These are phyloP conservation scores for Psylliodes chrysocephalus DNA, from an alignment of 2,888 invertebrate genomes.

Conservation along the genomic window DNA sequence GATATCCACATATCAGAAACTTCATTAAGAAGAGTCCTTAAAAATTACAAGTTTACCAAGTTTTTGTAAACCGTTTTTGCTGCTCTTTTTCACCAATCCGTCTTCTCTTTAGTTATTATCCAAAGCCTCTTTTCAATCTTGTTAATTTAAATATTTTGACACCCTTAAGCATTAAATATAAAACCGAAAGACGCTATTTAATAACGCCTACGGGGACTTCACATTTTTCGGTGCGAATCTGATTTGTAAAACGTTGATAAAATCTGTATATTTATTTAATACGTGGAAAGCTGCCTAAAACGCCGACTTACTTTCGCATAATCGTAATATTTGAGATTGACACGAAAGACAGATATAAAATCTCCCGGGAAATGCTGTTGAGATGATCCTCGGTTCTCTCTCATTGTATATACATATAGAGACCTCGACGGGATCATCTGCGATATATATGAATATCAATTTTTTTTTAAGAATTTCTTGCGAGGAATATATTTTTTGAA, in stretches of 20 bases:
- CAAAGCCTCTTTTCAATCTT: no score
- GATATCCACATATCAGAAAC: no score
- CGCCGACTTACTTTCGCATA: slow-evolving; percentile 44
- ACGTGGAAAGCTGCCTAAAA: slow-evolving; percentile 33
- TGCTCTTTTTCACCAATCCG: no score
- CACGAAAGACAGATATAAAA: slow-evolving; percentile 44
- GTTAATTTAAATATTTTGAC: no score
- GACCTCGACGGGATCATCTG: slow-evolving; percentile 46
- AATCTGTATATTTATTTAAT: slow-evolving; percentile 27
- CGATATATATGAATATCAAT: slow-evolving; percentile 46
- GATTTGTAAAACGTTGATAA: slow-evolving; percentile 11
- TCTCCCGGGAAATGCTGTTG: slow-evolving; percentile 51
- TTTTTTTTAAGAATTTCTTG: slow-evolving; percentile 34
- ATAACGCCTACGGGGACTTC: no score
- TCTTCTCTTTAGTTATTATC: no score
- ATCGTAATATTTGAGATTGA: slow-evolving; percentile 43
- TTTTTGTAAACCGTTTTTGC: no score
- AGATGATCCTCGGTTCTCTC: slow-evolving; percentile 47
- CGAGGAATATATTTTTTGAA: not conserved
- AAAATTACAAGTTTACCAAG: no score
- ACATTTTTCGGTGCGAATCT: no score
- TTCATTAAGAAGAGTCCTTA: no score
- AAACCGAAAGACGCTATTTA: no score
- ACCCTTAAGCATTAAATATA: no score
- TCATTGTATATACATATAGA: slow-evolving; percentile 43